A percentile compares a stretch with the other conserved stretches of the same genome.
Evolutionary conservation across 2,797 vertebrate genomes (phyloP).

Genomic region (Zalophus californianus): DNA sequence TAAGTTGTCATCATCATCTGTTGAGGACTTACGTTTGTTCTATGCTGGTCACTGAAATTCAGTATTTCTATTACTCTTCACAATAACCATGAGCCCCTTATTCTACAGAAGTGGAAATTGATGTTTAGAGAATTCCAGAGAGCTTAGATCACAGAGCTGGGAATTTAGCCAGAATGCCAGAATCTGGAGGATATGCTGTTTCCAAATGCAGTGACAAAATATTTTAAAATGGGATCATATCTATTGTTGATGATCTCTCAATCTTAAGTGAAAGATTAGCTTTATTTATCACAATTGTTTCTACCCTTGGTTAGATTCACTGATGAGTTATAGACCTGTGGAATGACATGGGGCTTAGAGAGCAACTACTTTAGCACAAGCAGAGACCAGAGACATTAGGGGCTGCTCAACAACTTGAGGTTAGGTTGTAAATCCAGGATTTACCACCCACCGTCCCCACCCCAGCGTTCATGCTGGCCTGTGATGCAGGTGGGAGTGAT

Average conservation of each 20-base stretch:
- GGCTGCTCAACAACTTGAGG: accelerated
- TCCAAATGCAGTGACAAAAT: not conserved
- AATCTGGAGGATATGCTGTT: not conserved
- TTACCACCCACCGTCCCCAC: accelerated
- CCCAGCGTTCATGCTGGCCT: not conserved
- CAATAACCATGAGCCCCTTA: not conserved
- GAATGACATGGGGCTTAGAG: not conserved
- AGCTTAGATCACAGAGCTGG: too few species aligned
- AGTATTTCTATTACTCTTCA: not conserved
- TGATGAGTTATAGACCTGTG: not conserved
- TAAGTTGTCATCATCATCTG: not conserved
- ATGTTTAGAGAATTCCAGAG: not conserved
- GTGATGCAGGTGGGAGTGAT: not conserved
- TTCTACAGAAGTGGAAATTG: too few species aligned
- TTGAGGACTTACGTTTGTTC: not conserved
- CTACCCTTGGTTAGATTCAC: not conserved
- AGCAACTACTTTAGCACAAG: too few species aligned
- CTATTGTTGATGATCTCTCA: not conserved
- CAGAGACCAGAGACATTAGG: not conserved
- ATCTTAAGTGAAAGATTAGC: not conserved
- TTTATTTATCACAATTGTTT: not conserved
- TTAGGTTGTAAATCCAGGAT: not conserved
- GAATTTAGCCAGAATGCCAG: too few species aligned
- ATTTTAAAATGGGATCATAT: not conserved
- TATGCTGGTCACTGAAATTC: not conserved